These are phyloP conservation scores for Volucella zonaria DNA, from an alignment of 2,888 invertebrate genomes.

Conservation along the genomic window DNA sequence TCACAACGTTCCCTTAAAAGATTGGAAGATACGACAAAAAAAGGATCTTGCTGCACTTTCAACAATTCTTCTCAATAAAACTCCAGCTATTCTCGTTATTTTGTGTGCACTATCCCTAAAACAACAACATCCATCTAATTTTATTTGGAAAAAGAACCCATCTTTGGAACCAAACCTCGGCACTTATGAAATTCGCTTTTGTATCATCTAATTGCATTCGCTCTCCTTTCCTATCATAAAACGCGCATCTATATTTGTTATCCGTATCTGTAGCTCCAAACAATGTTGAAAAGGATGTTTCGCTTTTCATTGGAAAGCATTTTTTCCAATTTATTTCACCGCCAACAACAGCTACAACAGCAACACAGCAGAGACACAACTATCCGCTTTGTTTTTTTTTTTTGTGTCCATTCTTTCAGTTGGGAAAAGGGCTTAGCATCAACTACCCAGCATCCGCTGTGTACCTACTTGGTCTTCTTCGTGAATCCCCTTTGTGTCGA, in stretches of 20 bases:
- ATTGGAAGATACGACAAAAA: no score
- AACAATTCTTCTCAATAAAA: no score
- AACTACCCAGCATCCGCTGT: neutral
- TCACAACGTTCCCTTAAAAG: no score
- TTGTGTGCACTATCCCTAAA: no score
- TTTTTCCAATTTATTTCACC: conserved; percentile 68
- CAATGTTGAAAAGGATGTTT: conserved; percentile 31
- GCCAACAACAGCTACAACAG: conserved; percentile 24
- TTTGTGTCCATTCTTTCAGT: conserved; percentile 11
- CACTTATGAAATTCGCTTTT: conserved; percentile 1
- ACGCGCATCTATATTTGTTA: conserved; percentile 21
- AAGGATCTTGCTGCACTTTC: no score
- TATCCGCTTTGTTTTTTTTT: conserved; percentile 21
- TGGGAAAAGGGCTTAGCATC: conserved; percentile 41
- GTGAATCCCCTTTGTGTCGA: conserved; percentile 14
- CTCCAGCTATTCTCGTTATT: no score
- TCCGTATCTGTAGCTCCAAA: neutral
- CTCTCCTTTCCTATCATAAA: neutral
- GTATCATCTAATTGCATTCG: conserved; percentile 34
- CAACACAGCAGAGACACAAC: conserved; percentile 42
- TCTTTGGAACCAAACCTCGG: no score
- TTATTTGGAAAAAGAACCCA: no score
- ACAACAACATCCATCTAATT: no score
- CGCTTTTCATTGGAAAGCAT: conserved; percentile 50
- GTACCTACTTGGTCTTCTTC: neutral